phyloP scores from a whole-genome alignment of 2,888 invertebrate genomes.

The Dryocosmus kuriphilus region DNA sequence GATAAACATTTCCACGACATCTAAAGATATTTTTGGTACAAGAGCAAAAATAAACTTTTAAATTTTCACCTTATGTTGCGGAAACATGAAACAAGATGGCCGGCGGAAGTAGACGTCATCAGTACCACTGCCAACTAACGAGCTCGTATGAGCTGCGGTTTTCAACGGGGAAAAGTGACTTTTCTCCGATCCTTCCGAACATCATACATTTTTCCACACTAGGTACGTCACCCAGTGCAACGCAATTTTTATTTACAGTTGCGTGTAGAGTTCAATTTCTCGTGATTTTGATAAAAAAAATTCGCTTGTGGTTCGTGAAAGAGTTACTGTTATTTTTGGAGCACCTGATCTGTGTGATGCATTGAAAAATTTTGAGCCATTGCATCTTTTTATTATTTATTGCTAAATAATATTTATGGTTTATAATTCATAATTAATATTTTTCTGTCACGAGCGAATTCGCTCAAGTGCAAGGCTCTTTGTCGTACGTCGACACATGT shows the following conservation, averaged over 20 bases:
- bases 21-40: not conserved
- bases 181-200: slow-evolving; percentile 63
- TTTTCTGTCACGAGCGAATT: not conserved
- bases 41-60: slow-evolving; percentile 13
- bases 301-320: slow-evolving; percentile 27
- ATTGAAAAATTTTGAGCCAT: slow-evolving; percentile 40
- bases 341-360: slow-evolving; percentile 22
- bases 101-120: slow-evolving; percentile 76
- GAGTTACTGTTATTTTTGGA: slow-evolving; percentile 54
- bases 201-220: slow-evolving; percentile 61
- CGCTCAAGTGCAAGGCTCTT: slow-evolving; percentile 42
- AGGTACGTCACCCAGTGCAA: slow-evolving; percentile 61
- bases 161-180: slow-evolving; percentile 66
- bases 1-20: not conserved
- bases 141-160: slow-evolving; percentile 67
- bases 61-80: slow-evolving; percentile 56
- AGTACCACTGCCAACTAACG: slow-evolving; percentile 73
- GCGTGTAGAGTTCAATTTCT: slow-evolving; percentile 28
- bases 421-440: not conserved
- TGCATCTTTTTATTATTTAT: not conserved
- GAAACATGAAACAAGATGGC: slow-evolving; percentile 66
- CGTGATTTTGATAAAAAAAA: not conserved
- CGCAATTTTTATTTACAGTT: slow-evolving; percentile 7
- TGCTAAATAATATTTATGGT: not conserved
- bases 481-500: slow-evolving; percentile 46